A percentile compares a stretch with the other conserved stretches of the same genome.
Evolutionary conservation across 2,888 invertebrate species (phyloP).

Genomic region (Sphinx pinastri): DNA sequence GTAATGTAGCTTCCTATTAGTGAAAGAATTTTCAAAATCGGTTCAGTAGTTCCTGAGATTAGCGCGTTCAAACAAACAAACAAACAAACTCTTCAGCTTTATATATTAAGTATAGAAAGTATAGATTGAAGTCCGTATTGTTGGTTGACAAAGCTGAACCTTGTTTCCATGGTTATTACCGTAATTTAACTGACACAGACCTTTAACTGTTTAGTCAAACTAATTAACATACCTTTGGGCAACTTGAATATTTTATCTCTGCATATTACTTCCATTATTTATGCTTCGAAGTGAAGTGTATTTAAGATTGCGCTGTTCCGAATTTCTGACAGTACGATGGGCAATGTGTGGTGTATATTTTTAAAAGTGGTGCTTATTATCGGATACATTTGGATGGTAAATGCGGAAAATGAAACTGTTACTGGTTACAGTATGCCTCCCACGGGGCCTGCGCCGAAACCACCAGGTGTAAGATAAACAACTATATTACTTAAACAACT

Average conservation of each 20-base stretch:
- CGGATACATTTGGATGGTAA: neutral
- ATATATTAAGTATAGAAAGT: no score
- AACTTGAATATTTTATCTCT: constrained; percentile 4
- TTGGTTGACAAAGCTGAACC: constrained; percentile 1
- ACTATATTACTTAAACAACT: neutral
- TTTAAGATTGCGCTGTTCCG: constrained; percentile 13
- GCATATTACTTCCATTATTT: constrained; percentile 9
- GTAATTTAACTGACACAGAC: neutral
- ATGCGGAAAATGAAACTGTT: constrained; percentile 21
- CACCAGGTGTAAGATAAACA: constrained; percentile 25
- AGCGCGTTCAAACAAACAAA: no score
- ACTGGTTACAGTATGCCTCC: constrained; percentile 3
- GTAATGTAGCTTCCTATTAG: no score
- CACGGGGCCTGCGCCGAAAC: constrained; percentile 14
- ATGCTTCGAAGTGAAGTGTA: neutral
- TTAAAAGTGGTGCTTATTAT: constrained; percentile 7
- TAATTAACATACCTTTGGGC: constrained; percentile 17
- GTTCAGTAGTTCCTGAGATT: no score
- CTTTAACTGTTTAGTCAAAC: neutral
- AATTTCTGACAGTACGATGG: constrained; percentile 5
- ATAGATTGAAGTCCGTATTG: neutral
- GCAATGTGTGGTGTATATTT: constrained; percentile 3
- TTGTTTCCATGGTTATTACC: constrained; percentile 1
- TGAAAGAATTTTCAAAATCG: no score
- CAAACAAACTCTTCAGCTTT: no score